phyloP scores from a whole-genome alignment of 2,113 vertebrate species.

The Empidonax traillii region DNA sequence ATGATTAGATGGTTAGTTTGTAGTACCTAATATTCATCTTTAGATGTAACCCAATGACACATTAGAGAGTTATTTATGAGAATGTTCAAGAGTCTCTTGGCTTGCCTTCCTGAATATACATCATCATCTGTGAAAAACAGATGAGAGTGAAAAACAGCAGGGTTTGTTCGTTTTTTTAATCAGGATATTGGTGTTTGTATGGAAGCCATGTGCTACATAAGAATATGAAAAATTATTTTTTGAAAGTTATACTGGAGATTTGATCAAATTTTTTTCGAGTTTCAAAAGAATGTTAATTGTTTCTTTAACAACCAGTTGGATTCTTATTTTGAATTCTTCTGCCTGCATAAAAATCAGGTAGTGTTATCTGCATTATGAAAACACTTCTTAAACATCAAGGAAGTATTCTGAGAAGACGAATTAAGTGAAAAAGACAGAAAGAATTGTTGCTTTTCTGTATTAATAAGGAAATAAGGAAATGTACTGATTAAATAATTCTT shows the following conservation, averaged over 20 bases:
- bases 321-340: not conserved
- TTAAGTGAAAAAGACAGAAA: not conserved
- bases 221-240: not conserved
- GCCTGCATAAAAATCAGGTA: not conserved
- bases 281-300: not conserved
- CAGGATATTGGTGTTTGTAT: not conserved
- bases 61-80: not conserved
- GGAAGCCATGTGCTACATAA: not conserved
- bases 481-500: not conserved
- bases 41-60: not conserved
- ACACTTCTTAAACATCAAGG: not conserved
- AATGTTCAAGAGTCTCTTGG: not conserved
- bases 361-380: not conserved
- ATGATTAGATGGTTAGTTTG: not conserved
- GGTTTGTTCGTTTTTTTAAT: not conserved
- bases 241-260: not conserved
- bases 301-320: not conserved
- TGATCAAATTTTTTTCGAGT: not conserved
- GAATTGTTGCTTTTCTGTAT: not conserved
- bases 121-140: not conserved
- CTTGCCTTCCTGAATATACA: not conserved
- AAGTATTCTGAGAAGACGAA: not conserved
- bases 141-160: too few relatives aligned
- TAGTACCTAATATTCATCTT: not conserved
- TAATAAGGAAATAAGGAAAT: not conserved